Evolutionary conservation across 2,888 invertebrate genomes (phyloP), one percentile per base, ranked within the genome.

Genomic region (Chironomus tentans): DNA sequence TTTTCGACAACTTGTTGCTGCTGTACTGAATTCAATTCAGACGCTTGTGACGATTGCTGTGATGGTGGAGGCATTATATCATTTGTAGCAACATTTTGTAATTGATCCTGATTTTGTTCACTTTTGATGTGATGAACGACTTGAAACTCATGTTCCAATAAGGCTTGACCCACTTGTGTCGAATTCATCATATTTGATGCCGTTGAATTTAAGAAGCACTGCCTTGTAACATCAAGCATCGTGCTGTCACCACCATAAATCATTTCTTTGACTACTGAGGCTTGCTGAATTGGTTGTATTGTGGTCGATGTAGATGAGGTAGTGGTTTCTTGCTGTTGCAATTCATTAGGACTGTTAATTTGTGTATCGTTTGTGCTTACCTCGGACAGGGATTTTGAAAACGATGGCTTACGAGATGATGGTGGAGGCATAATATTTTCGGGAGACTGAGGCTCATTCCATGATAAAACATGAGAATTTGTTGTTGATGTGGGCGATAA

Each of bases 1-100:
- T 68, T 74, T 24, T 74, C 74, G n/a, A 74, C 74, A 5, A 68
- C 68, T 15, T 74, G 73, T 65, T 73, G 65, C 68, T 74, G 74
- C 15, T 38, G 68, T n/a, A 62, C 62, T n/a, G 38, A 15, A n/a
- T 38, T 38, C 10, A 38, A 38, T 38, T 38, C 38, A 38, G 38
- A 38, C 7, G 38, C 38, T 38, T 38, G 38, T 38, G 46, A 22
- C 2, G 74, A 22, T 68, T 65, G 65, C 4, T 28, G 2, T 2
- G 18, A 38, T 21, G 65, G 47, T 6, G 74, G 47, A 12, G 22
- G 68, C 74, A 74, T 74, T 56, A 18, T 15, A 18, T 15, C 56
- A 56, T 6, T 56, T 56, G 56, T 7, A 13, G 15, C n/a, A 5
- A 56, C 56, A 15, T n/a, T 15, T 56, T 56, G 56, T 18, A 70